Percentiles rank a stretch among this genome's conserved stretches.
Conservation (phyloP, 2,113 vertebrate species). For the Struthidea cinerea region DNA sequence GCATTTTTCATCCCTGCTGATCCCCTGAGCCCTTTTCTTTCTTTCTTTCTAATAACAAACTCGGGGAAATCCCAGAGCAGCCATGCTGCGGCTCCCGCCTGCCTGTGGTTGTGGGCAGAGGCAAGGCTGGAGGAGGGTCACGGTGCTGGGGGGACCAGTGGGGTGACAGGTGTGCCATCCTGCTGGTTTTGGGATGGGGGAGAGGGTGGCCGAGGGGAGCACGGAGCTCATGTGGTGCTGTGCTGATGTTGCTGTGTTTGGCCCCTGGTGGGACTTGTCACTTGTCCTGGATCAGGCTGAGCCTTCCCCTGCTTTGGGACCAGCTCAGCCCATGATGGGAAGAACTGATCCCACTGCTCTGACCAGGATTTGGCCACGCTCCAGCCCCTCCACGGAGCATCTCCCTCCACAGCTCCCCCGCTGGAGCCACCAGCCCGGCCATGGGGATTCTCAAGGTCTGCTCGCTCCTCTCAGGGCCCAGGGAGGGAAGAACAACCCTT, state of each 20-base stretch:
- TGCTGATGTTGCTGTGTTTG: background rate
- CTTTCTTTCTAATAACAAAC: background rate
- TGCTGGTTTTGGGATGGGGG: background rate
- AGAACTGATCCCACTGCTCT: background rate
- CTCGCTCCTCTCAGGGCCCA: background rate
- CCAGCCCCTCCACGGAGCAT: background rate
- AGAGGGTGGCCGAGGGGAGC: background rate
- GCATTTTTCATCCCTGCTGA: background rate
- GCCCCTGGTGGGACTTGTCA: background rate
- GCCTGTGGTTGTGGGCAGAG: background rate
- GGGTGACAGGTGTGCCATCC: background rate
- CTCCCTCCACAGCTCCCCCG: accelerated
- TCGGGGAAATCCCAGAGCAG: background rate
- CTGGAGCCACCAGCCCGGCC: background rate
- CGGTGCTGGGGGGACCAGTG: background rate
- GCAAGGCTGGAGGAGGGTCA: background rate
- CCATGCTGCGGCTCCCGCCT: accelerated
- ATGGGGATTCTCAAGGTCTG: background rate
- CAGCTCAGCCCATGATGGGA: background rate
- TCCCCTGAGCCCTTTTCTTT: conserved; percentile 5
- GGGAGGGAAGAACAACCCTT: accelerated
- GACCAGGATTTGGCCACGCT: accelerated
- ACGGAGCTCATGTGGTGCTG: accelerated
- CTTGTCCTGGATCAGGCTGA: background rate
- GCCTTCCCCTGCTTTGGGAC: background rate